Conservation (phyloP, 2,888 invertebrate species). For the Cheilosia impressa region DNA sequence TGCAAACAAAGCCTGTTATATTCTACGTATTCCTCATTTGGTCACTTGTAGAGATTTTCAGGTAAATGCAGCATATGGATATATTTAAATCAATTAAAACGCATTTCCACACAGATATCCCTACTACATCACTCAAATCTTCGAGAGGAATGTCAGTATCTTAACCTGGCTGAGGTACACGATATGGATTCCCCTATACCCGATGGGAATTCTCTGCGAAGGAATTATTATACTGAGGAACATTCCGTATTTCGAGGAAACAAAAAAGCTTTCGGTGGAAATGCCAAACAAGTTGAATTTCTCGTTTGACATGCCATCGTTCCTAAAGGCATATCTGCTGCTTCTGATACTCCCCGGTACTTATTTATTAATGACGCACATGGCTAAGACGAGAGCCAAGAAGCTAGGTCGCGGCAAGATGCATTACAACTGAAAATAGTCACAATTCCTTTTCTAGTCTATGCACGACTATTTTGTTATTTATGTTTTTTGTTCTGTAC, state of each 20-base stretch:
- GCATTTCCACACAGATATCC: conserved; percentile 89
- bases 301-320: conserved; percentile 92
- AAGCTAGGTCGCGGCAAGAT: conserved; percentile 85
- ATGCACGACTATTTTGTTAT: conserved; percentile 27
- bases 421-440: conserved; percentile 45
- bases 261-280: conserved; percentile 88
- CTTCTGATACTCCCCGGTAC: conserved; percentile 90
- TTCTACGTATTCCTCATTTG: conserved; percentile 95
- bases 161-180: conserved; percentile 97
- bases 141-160: conserved; percentile 89
- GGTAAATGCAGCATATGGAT: conserved; percentile 84
- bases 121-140: conserved; percentile 93
- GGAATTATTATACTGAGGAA: conserved; percentile 91
- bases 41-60: conserved; percentile 91
- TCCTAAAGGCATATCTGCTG: conserved; percentile 91
- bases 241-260: conserved; percentile 95
- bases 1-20: conserved; percentile 94
- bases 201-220: conserved; percentile 94
- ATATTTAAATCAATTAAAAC: neutral
- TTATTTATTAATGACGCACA: conserved; percentile 92
- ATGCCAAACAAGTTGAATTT: conserved; percentile 94
- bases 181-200: conserved; percentile 97
- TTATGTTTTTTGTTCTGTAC: conserved; percentile 21
- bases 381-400: conserved; percentile 90
- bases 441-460: conserved; percentile 7